Evolutionary conservation across 2,888 invertebrate genomes (phyloP).

Genomic region (Andrena dorsata): DNA sequence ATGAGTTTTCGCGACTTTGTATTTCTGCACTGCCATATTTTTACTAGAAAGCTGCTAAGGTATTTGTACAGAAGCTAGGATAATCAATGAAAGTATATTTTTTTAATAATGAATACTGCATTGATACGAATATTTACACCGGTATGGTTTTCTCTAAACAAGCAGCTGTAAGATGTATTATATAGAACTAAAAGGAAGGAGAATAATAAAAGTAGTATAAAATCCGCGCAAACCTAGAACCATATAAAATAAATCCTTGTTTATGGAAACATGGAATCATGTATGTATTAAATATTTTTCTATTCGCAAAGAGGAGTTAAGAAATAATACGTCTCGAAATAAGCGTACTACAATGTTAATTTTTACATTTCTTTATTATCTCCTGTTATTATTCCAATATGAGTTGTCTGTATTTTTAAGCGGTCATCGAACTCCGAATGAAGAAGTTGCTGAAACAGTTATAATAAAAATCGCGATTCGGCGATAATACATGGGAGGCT

Average conservation of each 20-base stretch:
- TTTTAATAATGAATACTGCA: background rate
- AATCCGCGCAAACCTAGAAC: constrained; percentile 2
- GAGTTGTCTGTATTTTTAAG: background rate
- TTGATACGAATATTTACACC: constrained; percentile 9
- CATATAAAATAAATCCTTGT: constrained; percentile 10
- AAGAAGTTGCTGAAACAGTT: too few relatives aligned
- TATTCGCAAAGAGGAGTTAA: background rate
- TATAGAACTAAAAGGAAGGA: background rate
- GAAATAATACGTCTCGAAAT: too few relatives aligned
- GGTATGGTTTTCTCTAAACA: constrained; percentile 17
- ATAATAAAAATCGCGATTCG: too few relatives aligned
- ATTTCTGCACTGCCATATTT: background rate
- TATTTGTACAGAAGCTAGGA: background rate
- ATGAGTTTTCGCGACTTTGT: background rate
- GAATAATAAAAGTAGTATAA: constrained; percentile 1
- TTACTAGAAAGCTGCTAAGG: background rate
- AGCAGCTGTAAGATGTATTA: constrained; percentile 21
- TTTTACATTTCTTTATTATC: background rate
- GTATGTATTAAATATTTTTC: constrained; percentile 21
- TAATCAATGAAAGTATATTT: background rate
- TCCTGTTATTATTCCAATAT: background rate
- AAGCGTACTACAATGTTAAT: too few relatives aligned
- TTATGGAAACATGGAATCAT: constrained; percentile 6
- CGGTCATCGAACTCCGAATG: background rate
- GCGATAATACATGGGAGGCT: background rate